Base-by-base conservation (phyloP, 2,113 vertebrate genomes). In the Sigmodon hispidus region DNA sequence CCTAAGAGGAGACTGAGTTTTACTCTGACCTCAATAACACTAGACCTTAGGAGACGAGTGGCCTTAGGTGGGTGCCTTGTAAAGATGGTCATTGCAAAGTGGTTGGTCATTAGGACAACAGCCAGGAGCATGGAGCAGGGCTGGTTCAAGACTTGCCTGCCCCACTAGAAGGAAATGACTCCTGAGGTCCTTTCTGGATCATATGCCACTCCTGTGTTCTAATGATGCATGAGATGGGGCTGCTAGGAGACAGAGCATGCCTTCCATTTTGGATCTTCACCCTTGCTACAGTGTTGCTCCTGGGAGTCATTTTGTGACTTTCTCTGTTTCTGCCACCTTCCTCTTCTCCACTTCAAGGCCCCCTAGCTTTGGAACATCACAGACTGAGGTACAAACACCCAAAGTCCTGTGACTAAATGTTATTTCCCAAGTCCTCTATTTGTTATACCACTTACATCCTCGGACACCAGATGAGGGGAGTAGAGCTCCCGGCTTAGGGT, bases 341-440 rank as follows among this genome's bases (percentile, higher is more conserved):
- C 16, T 70, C 26, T 36, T 75, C 67, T 65, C 19, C 12, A 22
- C 10, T 59, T 70, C 73, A 70, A 40, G 90, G 40, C 55, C 52
- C 16, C 72, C 67, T 13, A 21, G 90, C 79, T 59, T 36, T 8
- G 24, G 24, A 22, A 45, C 79, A 45, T 31, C 2, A 0, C 3
- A 45, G 65, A 9, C 43, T 17, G 26, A 59, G 61, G 2, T 2
- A 0, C n/a, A 0, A 22, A 26, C 40, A 3, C 0, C n/a, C 31
- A 52, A 22, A 61, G 89, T n/a, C 70, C 94, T 31, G 24, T 63
- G 34, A 87, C 24, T 24, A 6, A 29, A 52, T 4, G 72, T 84
- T 48, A 85, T 95, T 93, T 87, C 57, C 80, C 61, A 93, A 80
- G 69, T 57, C 40, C 13, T 9, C 73, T 59, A 26, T 13, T 5